Conservation (phyloP, 35 echinoderm and acorn worm species). For the Ophiothrix spiculata region DNA sequence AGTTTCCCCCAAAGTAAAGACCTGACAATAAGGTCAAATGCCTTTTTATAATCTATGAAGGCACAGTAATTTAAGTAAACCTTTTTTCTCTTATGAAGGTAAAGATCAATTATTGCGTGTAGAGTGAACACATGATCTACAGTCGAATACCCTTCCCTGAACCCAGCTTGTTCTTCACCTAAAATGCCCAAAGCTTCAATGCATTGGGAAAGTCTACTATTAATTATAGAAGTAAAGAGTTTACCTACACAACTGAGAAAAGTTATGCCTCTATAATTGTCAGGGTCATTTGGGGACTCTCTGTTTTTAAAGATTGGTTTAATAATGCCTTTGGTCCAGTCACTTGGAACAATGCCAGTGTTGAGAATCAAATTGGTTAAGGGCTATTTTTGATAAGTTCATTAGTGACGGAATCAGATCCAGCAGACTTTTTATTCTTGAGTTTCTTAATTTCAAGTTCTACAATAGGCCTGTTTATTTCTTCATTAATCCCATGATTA, state of each 20-base stretch:
- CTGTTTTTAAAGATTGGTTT: background rate
- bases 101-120: background rate
- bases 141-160: background rate
- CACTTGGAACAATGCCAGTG: background rate
- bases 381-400: too few species aligned
- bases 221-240: background rate
- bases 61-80: background rate
- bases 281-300: background rate
- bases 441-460: too few species aligned
- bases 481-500: too few species aligned
- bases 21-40: background rate
- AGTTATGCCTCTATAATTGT: background rate
- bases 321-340: background rate
- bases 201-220: background rate
- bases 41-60: background rate
- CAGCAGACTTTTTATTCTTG: too few species aligned
- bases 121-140: background rate
- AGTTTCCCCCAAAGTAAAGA: background rate
- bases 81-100: background rate
- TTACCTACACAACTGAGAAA: background rate
- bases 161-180: background rate
- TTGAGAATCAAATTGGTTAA: background rate
- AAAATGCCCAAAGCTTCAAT: background rate
- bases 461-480: too few species aligned
- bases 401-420: too few species aligned